These are phyloP conservation scores for Microctenopoma stevenorrisi DNA, from an alignment of 2,797 vertebrate genomes.

Conservation along the genomic window DNA sequence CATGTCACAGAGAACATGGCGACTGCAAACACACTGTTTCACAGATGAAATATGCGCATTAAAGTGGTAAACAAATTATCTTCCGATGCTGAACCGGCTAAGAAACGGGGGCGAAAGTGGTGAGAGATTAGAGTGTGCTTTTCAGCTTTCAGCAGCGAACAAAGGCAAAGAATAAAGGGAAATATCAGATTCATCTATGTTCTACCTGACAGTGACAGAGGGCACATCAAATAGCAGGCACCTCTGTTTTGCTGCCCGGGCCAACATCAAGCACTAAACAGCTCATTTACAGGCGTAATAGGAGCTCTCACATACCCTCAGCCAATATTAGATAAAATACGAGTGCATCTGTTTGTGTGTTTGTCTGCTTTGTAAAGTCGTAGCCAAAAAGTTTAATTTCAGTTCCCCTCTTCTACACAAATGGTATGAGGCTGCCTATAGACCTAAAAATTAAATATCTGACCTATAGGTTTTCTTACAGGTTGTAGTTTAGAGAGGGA, in stretches of 20 bases:
- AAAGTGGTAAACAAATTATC: slow-evolving; percentile 60
- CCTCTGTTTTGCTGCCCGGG: slow-evolving; percentile 67
- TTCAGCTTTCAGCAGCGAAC: slow-evolving; percentile 55
- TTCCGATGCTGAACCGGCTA: slow-evolving; percentile 32
- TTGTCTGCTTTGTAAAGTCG: slow-evolving; percentile 42
- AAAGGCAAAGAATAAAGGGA: slow-evolving; percentile 67
- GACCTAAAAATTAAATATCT: slow-evolving; percentile 9
- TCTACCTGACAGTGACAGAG: slow-evolving; percentile 68
- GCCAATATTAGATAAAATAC: slow-evolving; percentile 64
- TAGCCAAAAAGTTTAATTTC: slow-evolving; percentile 28
- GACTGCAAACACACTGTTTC: slow-evolving; percentile 10
- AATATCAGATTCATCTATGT: slow-evolving; percentile 58
- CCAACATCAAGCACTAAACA: slow-evolving; percentile 70
- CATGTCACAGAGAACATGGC: slow-evolving; percentile 5
- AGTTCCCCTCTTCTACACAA: slow-evolving; percentile 13
- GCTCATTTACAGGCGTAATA: slow-evolving; percentile 73
- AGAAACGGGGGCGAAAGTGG: slow-evolving; percentile 37
- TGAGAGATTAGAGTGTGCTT: slow-evolving; percentile 46
- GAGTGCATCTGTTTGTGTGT: slow-evolving; percentile 47
- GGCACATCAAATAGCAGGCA: slow-evolving; percentile 71
- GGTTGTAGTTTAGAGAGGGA: too few species aligned
- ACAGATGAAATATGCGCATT: slow-evolving; percentile 16
- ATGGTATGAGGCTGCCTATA: not conserved
- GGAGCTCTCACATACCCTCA: slow-evolving; percentile 67
- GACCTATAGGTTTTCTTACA: slow-evolving; percentile 24